A percentile compares a stretch with the other conserved stretches of the same genome.
phyloP scores from a whole-genome alignment of 2,888 invertebrate species.

The Phalangium opilio region DNA sequence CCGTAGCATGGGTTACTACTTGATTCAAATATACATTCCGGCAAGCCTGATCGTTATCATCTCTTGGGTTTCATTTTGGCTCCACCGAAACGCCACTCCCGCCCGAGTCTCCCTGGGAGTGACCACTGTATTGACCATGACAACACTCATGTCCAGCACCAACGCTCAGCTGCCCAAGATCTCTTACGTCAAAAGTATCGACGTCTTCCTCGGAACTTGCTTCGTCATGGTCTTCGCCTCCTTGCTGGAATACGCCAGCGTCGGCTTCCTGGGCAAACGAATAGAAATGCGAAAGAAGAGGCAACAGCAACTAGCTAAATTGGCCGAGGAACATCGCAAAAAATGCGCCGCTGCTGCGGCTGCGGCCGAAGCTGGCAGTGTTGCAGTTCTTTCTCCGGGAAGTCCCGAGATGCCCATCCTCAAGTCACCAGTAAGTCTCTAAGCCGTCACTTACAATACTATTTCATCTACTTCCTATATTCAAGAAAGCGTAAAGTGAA shows the following conservation, averaged over 20 bases:
- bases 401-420: no score
- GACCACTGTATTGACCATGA: constrained; percentile 69
- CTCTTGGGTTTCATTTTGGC: constrained; percentile 87
- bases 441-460: no score
- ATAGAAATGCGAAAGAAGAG: constrained; percentile 22
- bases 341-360: constrained; percentile 20
- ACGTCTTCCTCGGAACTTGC: constrained; percentile 35
- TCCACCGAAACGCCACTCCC: constrained; percentile 86
- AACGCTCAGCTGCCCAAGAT: constrained; percentile 34
- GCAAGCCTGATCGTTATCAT: constrained; percentile 93
- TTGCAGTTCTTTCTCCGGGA: no score
- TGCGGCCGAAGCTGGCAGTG: constrained; percentile 5
- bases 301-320: constrained; percentile 21
- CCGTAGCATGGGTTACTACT: constrained; percentile 94
- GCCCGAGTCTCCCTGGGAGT: constrained; percentile 85
- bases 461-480: no score
- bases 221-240: constrained; percentile 35
- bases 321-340: constrained; percentile 21
- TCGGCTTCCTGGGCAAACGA: constrained; percentile 22
- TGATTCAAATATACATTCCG: constrained; percentile 96
- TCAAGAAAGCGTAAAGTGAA: no score
- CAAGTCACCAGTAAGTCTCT: no score
- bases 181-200: constrained; percentile 31
- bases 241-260: constrained; percentile 29
- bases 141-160: constrained; percentile 34